Evolutionary conservation across 2,797 vertebrate genomes (phyloP).

Genomic region (Onychomys leucogaster): DNA sequence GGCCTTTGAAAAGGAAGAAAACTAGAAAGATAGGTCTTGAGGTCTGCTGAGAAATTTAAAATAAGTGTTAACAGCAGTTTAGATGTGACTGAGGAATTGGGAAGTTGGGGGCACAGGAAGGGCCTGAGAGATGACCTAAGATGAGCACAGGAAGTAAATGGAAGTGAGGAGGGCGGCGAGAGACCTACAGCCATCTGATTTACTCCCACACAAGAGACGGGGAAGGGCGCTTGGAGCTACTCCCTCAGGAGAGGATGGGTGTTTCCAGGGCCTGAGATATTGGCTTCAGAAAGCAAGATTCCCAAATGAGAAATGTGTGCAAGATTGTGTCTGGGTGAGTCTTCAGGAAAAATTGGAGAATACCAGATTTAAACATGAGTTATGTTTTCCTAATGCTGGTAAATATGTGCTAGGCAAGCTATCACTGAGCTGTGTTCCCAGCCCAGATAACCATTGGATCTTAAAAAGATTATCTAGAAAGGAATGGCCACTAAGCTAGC

Average conservation of each 20-base stretch:
- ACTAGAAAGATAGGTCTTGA: not conserved
- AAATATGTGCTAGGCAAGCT: not conserved
- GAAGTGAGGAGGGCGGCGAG: not conserved
- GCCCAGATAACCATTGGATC: not conserved
- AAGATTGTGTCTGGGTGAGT: not conserved
- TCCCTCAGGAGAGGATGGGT: too few relatives aligned
- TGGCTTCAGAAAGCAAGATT: not conserved
- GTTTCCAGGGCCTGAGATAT: not conserved
- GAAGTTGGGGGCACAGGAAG: not conserved
- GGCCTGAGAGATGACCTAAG: not conserved
- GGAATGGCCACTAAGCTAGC: not conserved
- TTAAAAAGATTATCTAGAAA: constrained; percentile 2
- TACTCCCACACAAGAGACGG: not conserved
- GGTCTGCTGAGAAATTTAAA: not conserved
- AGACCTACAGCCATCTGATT: not conserved
- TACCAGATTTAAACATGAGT: not conserved
- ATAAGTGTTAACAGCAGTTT: not conserved
- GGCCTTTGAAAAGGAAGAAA: not conserved
- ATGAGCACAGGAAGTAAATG: not conserved
- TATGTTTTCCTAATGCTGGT: not conserved
- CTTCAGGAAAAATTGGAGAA: not conserved
- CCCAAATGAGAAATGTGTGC: not conserved
- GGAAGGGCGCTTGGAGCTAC: too few relatives aligned
- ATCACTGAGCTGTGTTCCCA: not conserved
- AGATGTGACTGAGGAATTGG: not conserved